Base-by-base conservation (phyloP, 2,113 vertebrate genomes). In the Bubo blakistoni region DNA sequence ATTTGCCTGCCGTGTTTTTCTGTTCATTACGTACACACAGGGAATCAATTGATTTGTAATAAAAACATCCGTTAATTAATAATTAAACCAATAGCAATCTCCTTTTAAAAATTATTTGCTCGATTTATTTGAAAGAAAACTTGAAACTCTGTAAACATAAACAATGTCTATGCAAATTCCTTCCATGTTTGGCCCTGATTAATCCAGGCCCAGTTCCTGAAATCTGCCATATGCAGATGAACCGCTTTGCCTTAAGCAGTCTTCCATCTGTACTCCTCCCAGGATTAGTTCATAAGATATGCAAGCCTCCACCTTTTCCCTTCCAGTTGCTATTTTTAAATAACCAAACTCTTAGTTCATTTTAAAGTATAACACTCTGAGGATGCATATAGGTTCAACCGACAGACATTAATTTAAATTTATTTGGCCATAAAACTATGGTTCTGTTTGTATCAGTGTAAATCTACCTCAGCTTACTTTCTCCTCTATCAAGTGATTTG, bases 241-340 rank as follows among this genome's bases (percentile, higher is more conserved):
- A 76, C 54, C 0, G 0, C 42, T 82, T 91, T 96, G 84, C 89
- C 90, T 93, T 90, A 65, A 96, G 81, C 81, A 79, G 79, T 76
- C 69, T 84, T 91, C 69, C 80, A 78, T 91, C 88, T 91, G 77
- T 47, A 54, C 63, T 93, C 46, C 72, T 93, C 62, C 46, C 49
- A 94, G 93, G 74, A 92, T 88, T 86, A 90, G 19, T 78, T 94
- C n/a, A 49, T 74, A 88, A 93, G 61, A 92, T 93, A 71, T 94
- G 83, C 40, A 93, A 93, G 49, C 51, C 73, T 84, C 65, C 77
- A 94, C 83, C 86, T 93, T 92, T 93, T 95, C 36, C 16, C 54
- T 94, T 95, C n/a, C 59, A 92, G 61, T 52, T 92, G 42, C 59
- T 93, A 83, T 86, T 92, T 90, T 90, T 83, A 83, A 94, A 76